Base-by-base conservation (phyloP, 2,888 invertebrate genomes). In the Pasiphila rectangulata region DNA sequence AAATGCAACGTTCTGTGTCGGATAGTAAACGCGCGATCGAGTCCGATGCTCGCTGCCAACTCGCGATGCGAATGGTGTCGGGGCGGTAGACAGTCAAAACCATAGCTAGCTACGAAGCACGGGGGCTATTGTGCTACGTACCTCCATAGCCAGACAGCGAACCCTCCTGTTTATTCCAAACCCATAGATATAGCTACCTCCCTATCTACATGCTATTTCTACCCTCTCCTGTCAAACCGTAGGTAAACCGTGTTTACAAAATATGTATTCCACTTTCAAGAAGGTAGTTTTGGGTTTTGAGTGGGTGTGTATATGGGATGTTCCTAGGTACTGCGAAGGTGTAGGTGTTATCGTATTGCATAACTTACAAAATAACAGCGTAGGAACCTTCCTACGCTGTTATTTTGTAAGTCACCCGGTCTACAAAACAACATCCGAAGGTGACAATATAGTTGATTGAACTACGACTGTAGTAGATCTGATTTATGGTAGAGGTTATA, bases 21-120 rank as follows among this genome's bases (percentile, higher is more conserved):
- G 61, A 75, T 73, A 70, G 72, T 74, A 65, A 80, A 75, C 87
- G 87, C 83, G 83, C 85, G 85, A 74, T 79, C 87, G 74, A 75
- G 75, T 69, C 83, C 69, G 77, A 76, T 75, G 87, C 84, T 76
- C 75, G 78, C 63, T 75, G 76, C 70, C 76, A 80, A 88, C 87
- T 88, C 87, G 79, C 45, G 40, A 5, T 41, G 45, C 77, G 69
- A 75, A 65, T 67, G 63, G 70, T 64, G 71, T 69, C n/a, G n/a
- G 68, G 35, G 30, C 30, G 27, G 30, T 19, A 32, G 32, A 32
- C 32, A 32, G n/a, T n/a, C n/a, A n/a, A n/a, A 78, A 48, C 62
- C 77, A 81, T 81, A 79, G 61, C 74, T 81, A 79, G 61, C 74
- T 79, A 79, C 44, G 57, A 69, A 59, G 69, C 69, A 81, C 74